Evolutionary conservation across 2,113 vertebrate genomes (phyloP).

Genomic region (Esox niger): DNA sequence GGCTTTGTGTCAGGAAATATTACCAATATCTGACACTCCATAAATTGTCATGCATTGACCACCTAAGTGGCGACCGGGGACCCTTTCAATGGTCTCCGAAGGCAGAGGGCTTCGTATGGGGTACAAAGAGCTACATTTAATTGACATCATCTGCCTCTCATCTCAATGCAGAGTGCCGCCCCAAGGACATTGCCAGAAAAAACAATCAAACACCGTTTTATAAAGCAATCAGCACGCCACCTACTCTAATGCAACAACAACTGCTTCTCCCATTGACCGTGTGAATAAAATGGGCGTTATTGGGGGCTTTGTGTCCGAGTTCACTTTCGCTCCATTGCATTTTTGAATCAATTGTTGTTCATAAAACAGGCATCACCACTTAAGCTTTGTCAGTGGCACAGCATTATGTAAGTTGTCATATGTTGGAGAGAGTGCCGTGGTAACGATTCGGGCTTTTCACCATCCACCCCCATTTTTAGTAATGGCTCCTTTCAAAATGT

Average conservation of each 20-base stretch:
- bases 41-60: slow-evolving; percentile 67
- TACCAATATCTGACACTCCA: slow-evolving; percentile 58
- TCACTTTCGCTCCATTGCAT: slow-evolving; percentile 70
- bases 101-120: slow-evolving; percentile 33
- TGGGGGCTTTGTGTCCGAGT: slow-evolving; percentile 73
- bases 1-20: slow-evolving; percentile 55
- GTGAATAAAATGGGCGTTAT: slow-evolving; percentile 74
- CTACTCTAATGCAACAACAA: slow-evolving; percentile 63
- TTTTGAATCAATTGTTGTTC: slow-evolving; percentile 76
- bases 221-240: slow-evolving; percentile 70
- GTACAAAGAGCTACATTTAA: slow-evolving; percentile 65
- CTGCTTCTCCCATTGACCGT: slow-evolving; percentile 66
- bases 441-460: slow-evolving; percentile 71
- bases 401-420: slow-evolving; percentile 77
- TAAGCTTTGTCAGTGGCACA: slow-evolving; percentile 78
- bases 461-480: slow-evolving; percentile 62
- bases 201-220: slow-evolving; percentile 73
- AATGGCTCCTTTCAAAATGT: slow-evolving; percentile 68
- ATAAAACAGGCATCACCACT: slow-evolving; percentile 78
- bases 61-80: slow-evolving; percentile 68
- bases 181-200: slow-evolving; percentile 62
- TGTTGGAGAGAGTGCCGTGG: slow-evolving; percentile 51
- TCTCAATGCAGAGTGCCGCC: slow-evolving; percentile 61
- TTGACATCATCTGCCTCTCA: slow-evolving; percentile 59
- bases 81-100: slow-evolving; percentile 57